Evolutionary conservation across 2,797 vertebrate genomes (phyloP), one percentile per base, ranked within the genome.

Genomic region (Dromococcyx pavoninus): DNA sequence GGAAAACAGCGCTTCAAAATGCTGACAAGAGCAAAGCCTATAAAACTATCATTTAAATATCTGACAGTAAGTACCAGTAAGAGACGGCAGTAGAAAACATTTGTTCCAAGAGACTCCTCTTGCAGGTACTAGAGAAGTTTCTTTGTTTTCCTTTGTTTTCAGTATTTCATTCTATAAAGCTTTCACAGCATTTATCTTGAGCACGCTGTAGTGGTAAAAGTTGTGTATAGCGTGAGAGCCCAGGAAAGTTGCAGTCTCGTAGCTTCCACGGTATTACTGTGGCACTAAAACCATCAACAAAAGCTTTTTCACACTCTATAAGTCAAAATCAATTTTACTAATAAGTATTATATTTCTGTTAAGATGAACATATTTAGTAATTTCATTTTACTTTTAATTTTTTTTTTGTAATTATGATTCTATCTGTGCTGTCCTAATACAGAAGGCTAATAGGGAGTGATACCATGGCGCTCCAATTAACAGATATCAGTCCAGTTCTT

Each of bases 401-500:
- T n/a, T 23, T 77, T 77, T n/a, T 23, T 41, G 2, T 30, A 77
- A 33, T 83, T 87, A 87, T 1, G 28, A 48, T 77, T 80, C 77
- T 80, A 92, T 41, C 67, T 60, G 2, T 53, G 75, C 35, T 48
- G 91, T 62, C 50, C 58, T 70, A 90, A 92, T 75, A 87, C 2
- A 13, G 69, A 97, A 94, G 83, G 83, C 86, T 91, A 88, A 96
- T 65, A 22, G 80, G 88, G 88, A 95, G 80, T 13, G 32, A 91
- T 33, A 93, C 57, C 88, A 71, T 10, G 53, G 35, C 51, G 77
- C 81, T 93, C 77, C 93, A 93, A 92, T 86, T 74, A 87, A 92
- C 78, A 95, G 84, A 89, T 57, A 94, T 48, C 60, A 93, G 89
- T 86, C 88, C 73, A 91, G 64, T 87, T 85, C 89, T 93, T 93